Evolutionary conservation across 2,113 vertebrate species (phyloP), one percentile per base, ranked within the genome.

Genomic region (Tympanuchus pallidicinctus): DNA sequence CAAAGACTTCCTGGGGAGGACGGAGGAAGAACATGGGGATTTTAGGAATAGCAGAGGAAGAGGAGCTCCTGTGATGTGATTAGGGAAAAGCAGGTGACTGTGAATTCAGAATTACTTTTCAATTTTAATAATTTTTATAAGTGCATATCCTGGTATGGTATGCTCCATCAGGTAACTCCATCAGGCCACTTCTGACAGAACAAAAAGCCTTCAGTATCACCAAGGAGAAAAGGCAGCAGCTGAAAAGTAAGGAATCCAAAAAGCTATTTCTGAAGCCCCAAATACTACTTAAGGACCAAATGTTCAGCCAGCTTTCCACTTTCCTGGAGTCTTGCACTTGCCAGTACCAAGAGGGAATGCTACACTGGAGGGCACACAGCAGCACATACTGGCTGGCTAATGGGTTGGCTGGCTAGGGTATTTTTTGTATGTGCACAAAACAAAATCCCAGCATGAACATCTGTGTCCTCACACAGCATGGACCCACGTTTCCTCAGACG

Each of bases 401-500:
- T 1, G 13, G 20, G 45, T 3, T 38, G 4, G 42, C 57, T 14
- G 43, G 25, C 43, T 17, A 13, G 54, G 83, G 21, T 11, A 21
- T 47, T 38, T 38, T 38, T 38, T 38, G 54, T 24, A 36, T 34
- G 21, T 0, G 3, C 45, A 54, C n/a, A 57, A n/a, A 61, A 50
- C 8, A 45, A 89, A 82, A 86, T 13, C 19, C 12, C 50, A 47
- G 28, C 13, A 34, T 8, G 18, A 79, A 28, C 34, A 34, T 2
- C 20, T 25, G 50, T 28, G 65, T 22, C 60, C 9, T 30, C 7
- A 10, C 24, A 43, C 50, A 65, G 9, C 61, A 78, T n/a, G 40
- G n/a, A 0, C 25, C 25, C 61, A 59, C 11, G 16, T 25, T 42
- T 66, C 59, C 67, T 78, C 0, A 0, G 38, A 32, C 0, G 13